Evolutionary conservation across 64 coral and sea anemone species (phyloP).

Genomic region (Platygyra sinensis): DNA sequence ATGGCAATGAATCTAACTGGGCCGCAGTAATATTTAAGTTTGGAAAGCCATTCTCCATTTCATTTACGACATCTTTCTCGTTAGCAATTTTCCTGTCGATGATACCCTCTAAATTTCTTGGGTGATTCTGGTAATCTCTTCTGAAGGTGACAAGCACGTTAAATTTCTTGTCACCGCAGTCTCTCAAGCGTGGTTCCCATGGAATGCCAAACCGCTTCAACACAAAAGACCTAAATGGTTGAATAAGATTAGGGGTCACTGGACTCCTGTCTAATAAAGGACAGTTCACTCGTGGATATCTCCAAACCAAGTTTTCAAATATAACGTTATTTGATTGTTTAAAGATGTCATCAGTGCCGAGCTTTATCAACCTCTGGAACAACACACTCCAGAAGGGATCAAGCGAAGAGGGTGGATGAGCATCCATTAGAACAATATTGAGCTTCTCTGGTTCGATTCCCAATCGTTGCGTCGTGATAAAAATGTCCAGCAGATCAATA

Average conservation of each 20-base stretch:
- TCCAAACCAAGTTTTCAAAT: constrained; percentile 1
- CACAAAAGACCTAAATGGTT: not conserved
- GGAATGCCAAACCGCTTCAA: constrained; percentile 9
- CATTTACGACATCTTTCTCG: constrained; percentile 1
- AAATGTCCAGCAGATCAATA: constrained; percentile 32
- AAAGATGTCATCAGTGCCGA: too few species aligned
- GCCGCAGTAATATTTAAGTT: not conserved
- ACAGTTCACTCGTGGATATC: not conserved
- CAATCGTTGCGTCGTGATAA: not conserved
- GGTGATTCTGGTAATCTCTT: constrained; percentile 13
- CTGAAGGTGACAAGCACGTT: constrained; percentile 3
- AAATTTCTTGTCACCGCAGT: not conserved
- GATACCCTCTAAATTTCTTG: constrained; percentile 10
- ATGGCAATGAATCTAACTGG: constrained; percentile 4
- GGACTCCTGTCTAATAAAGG: not conserved
- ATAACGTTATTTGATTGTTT: too few species aligned
- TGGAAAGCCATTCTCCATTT: not conserved
- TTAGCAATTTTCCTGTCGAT: constrained; percentile 21
- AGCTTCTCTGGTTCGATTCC: constrained; percentile 32
- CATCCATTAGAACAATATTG: constrained; percentile 22
- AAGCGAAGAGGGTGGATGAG: not conserved
- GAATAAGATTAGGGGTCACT: not conserved
- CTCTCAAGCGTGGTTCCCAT: not conserved
- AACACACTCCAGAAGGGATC: too few species aligned
- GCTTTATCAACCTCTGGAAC: too few species aligned